phyloP scores from a whole-genome alignment of 2,113 vertebrate genomes.

The Picathartes gymnocephalus region DNA sequence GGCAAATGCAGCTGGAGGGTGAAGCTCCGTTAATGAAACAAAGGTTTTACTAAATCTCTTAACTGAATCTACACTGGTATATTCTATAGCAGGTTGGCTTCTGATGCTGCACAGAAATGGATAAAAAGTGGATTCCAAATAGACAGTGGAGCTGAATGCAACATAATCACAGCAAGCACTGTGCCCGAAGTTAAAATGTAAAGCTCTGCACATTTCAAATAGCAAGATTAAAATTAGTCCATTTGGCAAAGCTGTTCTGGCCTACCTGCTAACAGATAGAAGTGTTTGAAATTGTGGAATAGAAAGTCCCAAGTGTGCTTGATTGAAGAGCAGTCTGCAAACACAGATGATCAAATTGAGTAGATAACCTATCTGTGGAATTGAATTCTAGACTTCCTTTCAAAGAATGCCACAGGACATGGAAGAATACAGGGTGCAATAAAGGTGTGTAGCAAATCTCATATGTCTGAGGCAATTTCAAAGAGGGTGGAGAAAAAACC shows the following conservation, averaged over 20 bases:
- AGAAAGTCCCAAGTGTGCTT: slow-evolving; percentile 6
- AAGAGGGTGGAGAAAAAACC: neutral
- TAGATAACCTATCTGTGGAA: slow-evolving; percentile 28
- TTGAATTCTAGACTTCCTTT: slow-evolving; percentile 36
- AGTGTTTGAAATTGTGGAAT: neutral
- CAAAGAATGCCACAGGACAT: neutral
- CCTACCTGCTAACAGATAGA: neutral
- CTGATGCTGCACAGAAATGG: neutral
- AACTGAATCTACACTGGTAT: neutral
- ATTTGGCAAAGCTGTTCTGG: slow-evolving; percentile 3
- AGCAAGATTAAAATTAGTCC: neutral
- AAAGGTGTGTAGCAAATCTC: neutral
- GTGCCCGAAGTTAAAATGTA: neutral
- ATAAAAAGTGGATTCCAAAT: neutral
- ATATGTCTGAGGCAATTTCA: neutral
- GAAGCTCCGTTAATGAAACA: neutral
- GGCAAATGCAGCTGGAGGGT: neutral
- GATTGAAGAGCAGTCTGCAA: slow-evolving; percentile 37
- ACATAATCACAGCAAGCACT: neutral
- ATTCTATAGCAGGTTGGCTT: neutral
- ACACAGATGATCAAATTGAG: neutral
- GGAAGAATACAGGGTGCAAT: neutral
- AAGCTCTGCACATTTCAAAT: neutral
- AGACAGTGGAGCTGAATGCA: neutral
- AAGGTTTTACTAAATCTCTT: neutral